Base-by-base conservation (phyloP, 2,113 vertebrate species). In the Hypomesus transpacificus region DNA sequence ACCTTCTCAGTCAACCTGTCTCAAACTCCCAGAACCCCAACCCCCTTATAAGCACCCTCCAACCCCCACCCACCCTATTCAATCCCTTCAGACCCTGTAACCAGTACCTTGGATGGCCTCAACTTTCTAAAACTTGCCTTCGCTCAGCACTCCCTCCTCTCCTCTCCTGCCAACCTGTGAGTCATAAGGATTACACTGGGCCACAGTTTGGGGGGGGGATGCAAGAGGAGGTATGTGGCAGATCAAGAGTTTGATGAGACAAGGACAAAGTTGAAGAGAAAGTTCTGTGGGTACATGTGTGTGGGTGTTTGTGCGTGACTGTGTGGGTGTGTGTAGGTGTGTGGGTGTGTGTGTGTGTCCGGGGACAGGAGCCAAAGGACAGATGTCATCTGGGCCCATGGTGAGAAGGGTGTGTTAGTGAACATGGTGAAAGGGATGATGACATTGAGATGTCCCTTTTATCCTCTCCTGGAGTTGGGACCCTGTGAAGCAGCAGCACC, bases 121-220 rank as follows among this genome's bases (percentile, higher is more conserved):
- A 9, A 9, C 39, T 34, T 34, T 34, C 31, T 34, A 34, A 34
- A 34, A 1, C 69, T 18, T 24, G 24, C 59, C 34, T 54, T 59
- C 71, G 82, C 82, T 82, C 87, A 88, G 83, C 78, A 83, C 89
- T 85, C 86, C 89, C 92, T 75, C 39, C 8, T 18, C 16, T 28
- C 17, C 18, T 18, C 75, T 66, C 80, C 78, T 77, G 83, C 80
- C 82, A 81, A 75, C 78, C 69, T 73, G 75, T 83, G 86, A 86
- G 85, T 82, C 80, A 63, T 39, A 34, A 18, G 81, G 80, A 74
- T 56, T 75, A 62, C 84, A 81, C 76, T 86, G 86, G 86, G 82
- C 78, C 80, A 80, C 74, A 77, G 85, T 80, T 39, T 75, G 79
- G 28, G 68, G 21, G 39, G 60, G 14, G 46, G 21, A 16, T 26